phyloP scores from a whole-genome alignment of 2,797 vertebrate genomes.

The Paedocypris micromegethes region DNA sequence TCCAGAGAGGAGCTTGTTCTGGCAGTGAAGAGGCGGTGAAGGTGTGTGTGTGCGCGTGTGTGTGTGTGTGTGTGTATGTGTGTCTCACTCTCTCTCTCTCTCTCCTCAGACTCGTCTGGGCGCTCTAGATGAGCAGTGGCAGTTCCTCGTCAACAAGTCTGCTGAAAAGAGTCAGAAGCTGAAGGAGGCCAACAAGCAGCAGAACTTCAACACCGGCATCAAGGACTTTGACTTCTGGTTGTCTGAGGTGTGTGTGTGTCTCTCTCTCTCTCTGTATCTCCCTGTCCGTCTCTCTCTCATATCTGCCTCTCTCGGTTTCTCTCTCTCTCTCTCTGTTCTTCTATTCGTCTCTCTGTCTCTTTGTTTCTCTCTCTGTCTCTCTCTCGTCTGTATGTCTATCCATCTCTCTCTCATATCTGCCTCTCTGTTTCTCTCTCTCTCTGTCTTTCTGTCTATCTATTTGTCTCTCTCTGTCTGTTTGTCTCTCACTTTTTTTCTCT shows the following conservation, averaged over 20 bases:
- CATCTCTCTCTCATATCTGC: too few relatives aligned
- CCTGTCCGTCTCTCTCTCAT: too few relatives aligned
- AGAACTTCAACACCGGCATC: slow-evolving; percentile 98
- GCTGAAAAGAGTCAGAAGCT: slow-evolving; percentile 98
- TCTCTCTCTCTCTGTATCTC: neutral
- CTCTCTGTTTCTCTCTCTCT: too few relatives aligned
- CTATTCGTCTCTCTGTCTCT: too few relatives aligned
- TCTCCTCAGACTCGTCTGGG: slow-evolving; percentile 75
- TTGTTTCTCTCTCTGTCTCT: too few relatives aligned
- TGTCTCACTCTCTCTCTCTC: neutral
- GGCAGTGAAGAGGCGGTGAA: slow-evolving; percentile 97
- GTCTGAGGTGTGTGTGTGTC: slow-evolving; percentile 77
- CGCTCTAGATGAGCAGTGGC: slow-evolving; percentile 93
- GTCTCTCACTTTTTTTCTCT: too few relatives aligned
- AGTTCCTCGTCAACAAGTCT: slow-evolving; percentile 95
- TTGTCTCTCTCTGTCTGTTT: too few relatives aligned
- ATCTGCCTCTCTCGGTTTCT: too few relatives aligned
- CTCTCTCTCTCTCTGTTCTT: too few relatives aligned
- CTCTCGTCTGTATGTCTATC: too few relatives aligned
- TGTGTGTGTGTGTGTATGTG: too few relatives aligned
- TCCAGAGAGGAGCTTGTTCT: slow-evolving; percentile 90
- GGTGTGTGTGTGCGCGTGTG: slow-evolving; percentile 59
- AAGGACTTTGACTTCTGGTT: slow-evolving; percentile 99
- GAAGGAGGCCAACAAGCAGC: slow-evolving; percentile 97
- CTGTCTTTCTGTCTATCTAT: too few relatives aligned